These are phyloP conservation scores for Drymodes brunneopygia DNA, from an alignment of 2,113 vertebrate genomes.

Conservation along the genomic window DNA sequence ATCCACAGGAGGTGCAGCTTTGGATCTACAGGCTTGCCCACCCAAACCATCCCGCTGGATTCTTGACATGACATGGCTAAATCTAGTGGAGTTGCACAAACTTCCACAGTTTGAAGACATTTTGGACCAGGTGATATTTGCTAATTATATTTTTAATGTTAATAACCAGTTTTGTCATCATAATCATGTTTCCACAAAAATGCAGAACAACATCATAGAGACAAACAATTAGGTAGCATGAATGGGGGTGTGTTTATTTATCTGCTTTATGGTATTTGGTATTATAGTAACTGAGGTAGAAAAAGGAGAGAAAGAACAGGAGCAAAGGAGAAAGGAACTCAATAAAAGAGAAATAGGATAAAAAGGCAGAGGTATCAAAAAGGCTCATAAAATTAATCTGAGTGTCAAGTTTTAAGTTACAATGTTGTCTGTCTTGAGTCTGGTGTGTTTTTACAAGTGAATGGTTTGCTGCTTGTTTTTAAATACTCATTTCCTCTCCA, in stretches of 20 bases:
- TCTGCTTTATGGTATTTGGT: neutral
- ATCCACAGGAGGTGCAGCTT: slow-evolving; percentile 72
- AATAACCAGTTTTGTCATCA: neutral
- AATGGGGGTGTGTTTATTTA: neutral
- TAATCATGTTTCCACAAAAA: neutral
- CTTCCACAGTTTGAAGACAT: slow-evolving; percentile 73
- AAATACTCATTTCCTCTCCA: neutral
- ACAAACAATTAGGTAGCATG: neutral
- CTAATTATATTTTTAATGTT: neutral
- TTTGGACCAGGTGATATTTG: slow-evolving; percentile 71
- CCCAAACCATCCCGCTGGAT: slow-evolving; percentile 75
- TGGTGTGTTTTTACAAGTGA: neutral
- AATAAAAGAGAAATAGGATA: neutral
- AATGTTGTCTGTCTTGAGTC: neutral
- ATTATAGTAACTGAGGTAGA: neutral
- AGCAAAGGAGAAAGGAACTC: neutral
- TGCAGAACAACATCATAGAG: neutral
- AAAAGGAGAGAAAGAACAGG: neutral
- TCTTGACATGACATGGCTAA: slow-evolving; percentile 76
- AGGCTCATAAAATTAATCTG: neutral
- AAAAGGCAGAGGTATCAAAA: neutral
- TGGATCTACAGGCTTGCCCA: slow-evolving; percentile 77
- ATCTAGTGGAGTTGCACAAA: slow-evolving; percentile 77
- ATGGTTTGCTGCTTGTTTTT: neutral
- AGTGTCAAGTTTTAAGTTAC: neutral